Evolutionary conservation across 2,113 vertebrate genomes (phyloP), one percentile per base, ranked within the genome.

Genomic region (Corythoichthys intestinalis): DNA sequence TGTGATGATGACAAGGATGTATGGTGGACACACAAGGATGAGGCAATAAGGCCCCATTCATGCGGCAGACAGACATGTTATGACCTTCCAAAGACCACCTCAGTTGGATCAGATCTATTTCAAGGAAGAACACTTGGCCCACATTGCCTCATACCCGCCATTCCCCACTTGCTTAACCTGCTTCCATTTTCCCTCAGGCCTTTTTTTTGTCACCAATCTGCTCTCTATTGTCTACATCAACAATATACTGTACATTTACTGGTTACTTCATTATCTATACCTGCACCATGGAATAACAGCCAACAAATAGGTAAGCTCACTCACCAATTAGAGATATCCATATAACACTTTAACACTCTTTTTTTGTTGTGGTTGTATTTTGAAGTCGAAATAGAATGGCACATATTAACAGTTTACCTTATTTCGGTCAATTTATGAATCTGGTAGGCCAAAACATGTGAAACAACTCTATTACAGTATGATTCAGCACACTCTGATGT

Each of bases 101-200:
- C 84, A 87, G 82, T 75, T 76, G 77, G 79, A 77, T 79, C 80
- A 87, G 54, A 39, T 79, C 82, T 88, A 90, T 87, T 90, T 88
- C 76, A 86, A 87, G 87, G 88, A 83, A 73, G 81, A 78, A 79
- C 80, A 83, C 72, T 82, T 84, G 81, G 87, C 84, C 79, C 75
- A 80, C 63, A 62, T 79, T 14, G 72, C 85, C 83, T 85, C 79
- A 71, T 53, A 65, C 34, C 63, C 82, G 76, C 52, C 28, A 60
- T 54, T 54, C 59, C 48, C 15, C 49, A 12, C 73, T 58, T 74
- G 52, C 76, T 35, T 69, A 68, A 37, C 44, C 62, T 67, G 39
- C 68, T 65, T 58, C 74, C 63, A 70, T 71, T 47, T 78, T 70
- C 65, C 75, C 64, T 78, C 52, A 73, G 34, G 75, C 73, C 58